Conservation (phyloP, 1,140 invertebrate genomes). For the Philopotamus ludificatus region DNA sequence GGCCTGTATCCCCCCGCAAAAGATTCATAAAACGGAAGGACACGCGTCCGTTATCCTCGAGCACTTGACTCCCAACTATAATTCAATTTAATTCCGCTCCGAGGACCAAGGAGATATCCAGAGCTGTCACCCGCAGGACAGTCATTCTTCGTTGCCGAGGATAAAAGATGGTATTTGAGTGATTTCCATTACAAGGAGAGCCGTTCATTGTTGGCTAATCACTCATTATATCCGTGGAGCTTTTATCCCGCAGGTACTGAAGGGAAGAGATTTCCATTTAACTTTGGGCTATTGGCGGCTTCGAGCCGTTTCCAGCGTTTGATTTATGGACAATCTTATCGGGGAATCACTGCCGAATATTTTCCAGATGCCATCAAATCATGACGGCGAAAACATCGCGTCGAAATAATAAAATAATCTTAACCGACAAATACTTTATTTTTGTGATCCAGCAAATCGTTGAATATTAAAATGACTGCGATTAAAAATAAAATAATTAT, state of each 20-base stretch:
- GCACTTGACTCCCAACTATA: constrained; percentile 36
- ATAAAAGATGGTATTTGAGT: constrained; percentile 38
- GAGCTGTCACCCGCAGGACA: constrained; percentile 26
- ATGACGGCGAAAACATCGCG: too few relatives aligned
- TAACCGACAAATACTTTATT: too few relatives aligned
- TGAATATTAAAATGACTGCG: too few relatives aligned
- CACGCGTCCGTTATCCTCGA: not conserved
- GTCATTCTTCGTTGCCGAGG: constrained; percentile 24
- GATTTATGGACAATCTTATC: constrained; percentile 23
- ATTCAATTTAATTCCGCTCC: constrained; percentile 38
- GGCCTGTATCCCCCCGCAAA: not conserved
- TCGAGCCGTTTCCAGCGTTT: not conserved
- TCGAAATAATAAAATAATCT: too few relatives aligned
- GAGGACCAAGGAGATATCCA: constrained; percentile 17
- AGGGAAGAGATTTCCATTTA: constrained; percentile 10
- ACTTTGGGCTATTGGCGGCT: constrained; percentile 1
- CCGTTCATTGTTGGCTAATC: constrained; percentile 34
- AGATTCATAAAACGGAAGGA: not conserved
- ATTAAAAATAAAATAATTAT: too few relatives aligned
- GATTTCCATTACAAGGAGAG: constrained; percentile 30
- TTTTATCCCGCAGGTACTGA: constrained; percentile 1
- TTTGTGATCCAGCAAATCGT: too few relatives aligned
- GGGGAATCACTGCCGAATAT: constrained; percentile 6
- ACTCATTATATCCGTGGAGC: constrained; percentile 35
- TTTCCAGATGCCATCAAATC: too few relatives aligned